Evolutionary conservation across 2,113 vertebrate genomes (phyloP).

Genomic region (Acrocephalus kingi): DNA sequence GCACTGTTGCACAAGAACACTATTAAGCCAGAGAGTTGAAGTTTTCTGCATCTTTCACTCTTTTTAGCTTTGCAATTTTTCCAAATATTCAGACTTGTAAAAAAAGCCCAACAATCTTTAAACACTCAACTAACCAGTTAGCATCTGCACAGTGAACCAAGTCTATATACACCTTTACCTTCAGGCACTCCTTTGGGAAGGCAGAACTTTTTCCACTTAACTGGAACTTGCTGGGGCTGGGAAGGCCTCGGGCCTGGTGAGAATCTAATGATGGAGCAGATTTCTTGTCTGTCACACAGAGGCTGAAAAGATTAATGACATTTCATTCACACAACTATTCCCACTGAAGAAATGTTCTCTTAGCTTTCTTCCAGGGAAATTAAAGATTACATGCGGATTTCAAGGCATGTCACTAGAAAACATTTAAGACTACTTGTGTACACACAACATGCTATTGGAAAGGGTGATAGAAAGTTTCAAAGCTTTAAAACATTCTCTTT

Average conservation of each 20-base stretch:
- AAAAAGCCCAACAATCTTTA: background rate
- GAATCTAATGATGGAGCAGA: slow-evolving; percentile 72
- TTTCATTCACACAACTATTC: background rate
- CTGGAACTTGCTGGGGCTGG: background rate
- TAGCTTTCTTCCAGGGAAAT: background rate
- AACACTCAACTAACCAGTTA: background rate
- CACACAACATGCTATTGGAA: background rate
- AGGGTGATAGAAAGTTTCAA: background rate
- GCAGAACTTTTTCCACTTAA: background rate
- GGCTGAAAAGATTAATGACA: slow-evolving; percentile 53
- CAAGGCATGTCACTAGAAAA: background rate
- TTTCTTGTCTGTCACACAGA: slow-evolving; percentile 8
- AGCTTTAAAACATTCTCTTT: background rate
- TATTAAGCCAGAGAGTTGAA: background rate
- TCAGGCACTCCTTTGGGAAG: slow-evolving; percentile 49
- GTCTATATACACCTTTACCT: slow-evolving; percentile 48
- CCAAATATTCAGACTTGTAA: background rate
- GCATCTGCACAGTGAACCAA: background rate
- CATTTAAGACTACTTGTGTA: background rate
- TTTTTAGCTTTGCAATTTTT: background rate
- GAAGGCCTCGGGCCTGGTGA: slow-evolving; percentile 54
- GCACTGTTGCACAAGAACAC: background rate
- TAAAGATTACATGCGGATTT: background rate
- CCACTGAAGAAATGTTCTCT: background rate
- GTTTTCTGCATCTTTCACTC: background rate